Conservation (phyloP, 23 tunicate species). For the Ascidia mentula region DNA sequence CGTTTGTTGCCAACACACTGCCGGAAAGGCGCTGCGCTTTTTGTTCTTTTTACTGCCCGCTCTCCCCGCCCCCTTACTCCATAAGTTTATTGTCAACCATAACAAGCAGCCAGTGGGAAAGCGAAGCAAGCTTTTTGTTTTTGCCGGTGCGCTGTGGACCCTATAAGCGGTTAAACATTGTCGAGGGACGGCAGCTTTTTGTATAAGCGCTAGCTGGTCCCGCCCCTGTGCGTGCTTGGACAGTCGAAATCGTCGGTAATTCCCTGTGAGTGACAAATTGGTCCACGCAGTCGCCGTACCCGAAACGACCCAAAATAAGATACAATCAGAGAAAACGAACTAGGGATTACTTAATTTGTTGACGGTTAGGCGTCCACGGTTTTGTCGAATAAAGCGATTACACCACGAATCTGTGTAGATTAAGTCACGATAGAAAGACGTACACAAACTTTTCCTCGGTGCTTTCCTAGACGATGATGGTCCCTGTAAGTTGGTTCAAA, state of each 20-base stretch:
- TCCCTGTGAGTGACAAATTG: not conserved
- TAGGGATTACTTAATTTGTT: not conserved
- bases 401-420: not conserved
- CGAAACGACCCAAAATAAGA: slow-evolving; percentile 8
- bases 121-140: not conserved
- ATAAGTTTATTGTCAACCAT: slow-evolving; percentile 14
- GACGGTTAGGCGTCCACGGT: not conserved
- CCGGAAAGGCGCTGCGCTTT: not conserved
- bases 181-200: not conserved
- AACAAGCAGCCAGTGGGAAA: slow-evolving; percentile 18
- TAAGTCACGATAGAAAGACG: not conserved
- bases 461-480: no score
- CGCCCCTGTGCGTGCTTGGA: not conserved
- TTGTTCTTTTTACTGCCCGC: not conserved
- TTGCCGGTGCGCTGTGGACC: not conserved
- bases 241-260: not conserved
- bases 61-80: slow-evolving; percentile 9
- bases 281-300: not conserved
- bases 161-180: slow-evolving; percentile 1
- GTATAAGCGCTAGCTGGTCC: not conserved
- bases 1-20: slow-evolving; percentile 24
- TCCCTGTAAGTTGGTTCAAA: no score
- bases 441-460: no score
- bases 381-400: slow-evolving; percentile 7
- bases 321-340: not conserved